Percentiles rank a stretch among this genome's conserved stretches.
Evolutionary conservation across 2,797 vertebrate genomes (phyloP).

Genomic region (Cryptoprocta ferox): DNA sequence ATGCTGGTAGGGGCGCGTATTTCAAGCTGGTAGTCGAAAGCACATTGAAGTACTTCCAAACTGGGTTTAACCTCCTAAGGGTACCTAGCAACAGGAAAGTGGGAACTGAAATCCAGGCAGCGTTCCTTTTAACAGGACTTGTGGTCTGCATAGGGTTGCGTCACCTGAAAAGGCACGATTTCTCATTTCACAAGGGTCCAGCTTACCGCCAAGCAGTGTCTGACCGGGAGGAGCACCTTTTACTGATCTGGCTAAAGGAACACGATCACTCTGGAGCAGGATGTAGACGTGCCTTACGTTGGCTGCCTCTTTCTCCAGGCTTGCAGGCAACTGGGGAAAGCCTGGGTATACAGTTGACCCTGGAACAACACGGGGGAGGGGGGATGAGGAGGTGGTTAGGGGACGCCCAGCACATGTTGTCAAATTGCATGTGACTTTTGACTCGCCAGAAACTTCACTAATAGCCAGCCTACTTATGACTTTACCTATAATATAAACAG

Average conservation of each 20-base stretch:
- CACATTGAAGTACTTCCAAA: not conserved
- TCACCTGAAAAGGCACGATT: slow-evolving; percentile 36
- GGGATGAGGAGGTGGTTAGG: not conserved
- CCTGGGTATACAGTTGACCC: not conserved
- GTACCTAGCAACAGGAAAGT: not conserved
- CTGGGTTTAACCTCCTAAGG: not conserved
- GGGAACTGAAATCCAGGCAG: slow-evolving; percentile 30
- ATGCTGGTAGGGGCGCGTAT: not conserved
- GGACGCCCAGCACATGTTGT: fast-evolving
- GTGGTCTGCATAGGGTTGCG: not conserved
- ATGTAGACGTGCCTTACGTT: not conserved
- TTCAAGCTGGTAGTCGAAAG: slow-evolving; percentile 7
- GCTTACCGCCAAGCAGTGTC: not conserved
- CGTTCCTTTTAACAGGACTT: slow-evolving; percentile 1
- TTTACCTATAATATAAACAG: not conserved
- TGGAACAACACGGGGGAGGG: not conserved
- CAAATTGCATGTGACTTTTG: not conserved
- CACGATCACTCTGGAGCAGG: not conserved
- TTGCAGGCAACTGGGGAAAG: not conserved
- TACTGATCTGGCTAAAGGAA: not conserved
- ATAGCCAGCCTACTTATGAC: not conserved
- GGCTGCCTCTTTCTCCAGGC: not conserved
- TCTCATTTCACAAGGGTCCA: slow-evolving; percentile 31
- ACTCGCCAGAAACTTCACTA: not conserved
- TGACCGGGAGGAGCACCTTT: not conserved